phyloP scores from a whole-genome alignment of 2,797 vertebrate species.

The Ctenopoma kingsleyae region DNA sequence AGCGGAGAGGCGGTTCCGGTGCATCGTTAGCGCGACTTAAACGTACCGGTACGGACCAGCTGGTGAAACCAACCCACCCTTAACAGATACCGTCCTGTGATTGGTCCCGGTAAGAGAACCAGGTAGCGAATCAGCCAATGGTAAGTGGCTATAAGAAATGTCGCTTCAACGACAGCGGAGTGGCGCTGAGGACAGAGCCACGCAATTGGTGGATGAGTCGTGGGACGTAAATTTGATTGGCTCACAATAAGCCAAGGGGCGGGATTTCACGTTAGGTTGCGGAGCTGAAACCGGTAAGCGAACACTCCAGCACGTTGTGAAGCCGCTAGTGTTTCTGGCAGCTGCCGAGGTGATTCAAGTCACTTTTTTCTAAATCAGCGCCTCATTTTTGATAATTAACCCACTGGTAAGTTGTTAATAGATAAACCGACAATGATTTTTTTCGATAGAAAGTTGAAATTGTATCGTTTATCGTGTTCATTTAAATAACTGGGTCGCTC shows the following conservation, averaged over 20 bases:
- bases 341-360: constrained; percentile 46
- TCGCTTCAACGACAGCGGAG: no score
- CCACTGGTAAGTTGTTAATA: constrained; percentile 60
- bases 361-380: constrained; percentile 44
- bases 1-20: constrained; percentile 40
- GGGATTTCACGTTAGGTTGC: constrained; percentile 32
- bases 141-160: constrained; percentile 45
- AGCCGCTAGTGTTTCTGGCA: constrained; percentile 48
- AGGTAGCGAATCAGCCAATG: neutral
- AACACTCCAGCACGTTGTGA: constrained; percentile 73
- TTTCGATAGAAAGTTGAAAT: accelerated
- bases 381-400: constrained; percentile 47
- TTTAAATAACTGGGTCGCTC: constrained; percentile 25
- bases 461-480: accelerated
- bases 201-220: constrained; percentile 47
- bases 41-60: constrained; percentile 15
- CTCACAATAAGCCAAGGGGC: accelerated
- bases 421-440: accelerated
- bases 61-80: constrained; percentile 11
- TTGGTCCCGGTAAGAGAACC: neutral
- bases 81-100: neutral
- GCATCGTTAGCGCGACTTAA: neutral
- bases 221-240: constrained; percentile 60
- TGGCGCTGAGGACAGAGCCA: accelerated
- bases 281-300: constrained; percentile 65